Evolutionary conservation across 2,797 vertebrate species (phyloP), one percentile per base, ranked within the genome.

Genomic region (Syngnathus acus): DNA sequence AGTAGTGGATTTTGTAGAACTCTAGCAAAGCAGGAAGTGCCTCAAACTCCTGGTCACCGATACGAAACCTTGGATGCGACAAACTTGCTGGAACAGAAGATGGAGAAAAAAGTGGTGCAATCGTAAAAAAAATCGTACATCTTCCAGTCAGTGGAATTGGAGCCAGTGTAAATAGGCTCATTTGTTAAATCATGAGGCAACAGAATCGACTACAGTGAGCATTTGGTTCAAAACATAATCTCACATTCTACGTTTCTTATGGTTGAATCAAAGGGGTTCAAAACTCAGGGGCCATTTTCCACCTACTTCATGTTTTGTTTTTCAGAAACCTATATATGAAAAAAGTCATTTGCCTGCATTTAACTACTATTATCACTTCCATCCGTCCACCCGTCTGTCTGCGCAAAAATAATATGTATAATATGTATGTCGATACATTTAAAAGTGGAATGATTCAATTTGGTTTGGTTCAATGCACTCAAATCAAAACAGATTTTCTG

Each of bases 1-100:
- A 90, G 90, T 99, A 98, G 90, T 99, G 97, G 86, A 98, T 98
- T 90, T 97, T 98, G 86, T 99, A 99, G 91, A 99, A 99, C 89
- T 98, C 96, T 87, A 99, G 90, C 89, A 99, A 89, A 83, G 94
- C 93, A 42, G 94, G 93, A 75, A 99, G 93, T 62, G 95, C 95
- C 11, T 98, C 96, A 70, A 99, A 99, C 82, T 99, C 96, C 88
- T 98, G 96, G 90, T 99, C 97, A 55, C 96, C 97, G 70, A 98
- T 98, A 70, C 95, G 95, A 86, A 97, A 98, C 70, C 93, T 92
- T 58, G 92, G 92, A 71, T 89, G 91, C 68, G 78, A 90, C 82
- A 92, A 80, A 71, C 93, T 96, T 97, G 83, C 21, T 65, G 71
- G 71, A 67, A 86, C 68, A 8, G 61, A 61, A 19, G 32, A n/a